Base-by-base conservation (phyloP, 23 tunicate species). In the Halocynthia aurantium region DNA sequence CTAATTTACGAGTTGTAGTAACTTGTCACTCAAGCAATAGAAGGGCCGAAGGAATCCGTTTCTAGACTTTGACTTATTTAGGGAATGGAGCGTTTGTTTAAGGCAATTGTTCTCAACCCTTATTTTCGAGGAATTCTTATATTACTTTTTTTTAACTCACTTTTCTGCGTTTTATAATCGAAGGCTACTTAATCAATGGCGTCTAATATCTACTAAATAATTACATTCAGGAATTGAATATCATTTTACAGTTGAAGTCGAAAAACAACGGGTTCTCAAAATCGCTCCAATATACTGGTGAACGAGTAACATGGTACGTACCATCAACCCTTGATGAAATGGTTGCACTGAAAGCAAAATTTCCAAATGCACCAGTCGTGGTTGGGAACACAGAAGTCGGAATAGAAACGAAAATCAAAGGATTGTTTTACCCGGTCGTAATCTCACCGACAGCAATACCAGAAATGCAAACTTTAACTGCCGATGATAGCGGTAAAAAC, bases 321-420 rank as follows among this genome's bases (percentile, higher is more conserved):
- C 99, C 99, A 50, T 67, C 62, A 49, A 58, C 85, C 6, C 72
- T 96, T 5, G 66, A 77, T 6, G 89, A 90, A 40, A 56, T 96
- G 71, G 67, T 86, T 44, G 73, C 69, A 21, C 72, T 96, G 50
- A 87, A 92, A 52, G 65, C 51, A 67, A 78, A 52, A n/a, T 74
- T 53, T 67, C 93, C 97, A 22, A 84, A 85, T 50, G 87, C 96
- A 50, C 89, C 78, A 22, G 21, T 96, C 19, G 96, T 96, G 21
- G 77, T 71, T 64, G 99, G 99, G 50, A 96, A 96, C 77, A 90
- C 96, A 10, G 96, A 96, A 78, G 57, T 91, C 71, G 99, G 99
- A 10, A 74, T 89, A 7, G 99, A 90, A 75, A 85, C 87, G 61
- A 74, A 84, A 49, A 80, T 94, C 68, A 77, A 78, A 82, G 99